Base-by-base conservation (phyloP, 2,888 invertebrate species). In the Synergus umbraculus region DNA sequence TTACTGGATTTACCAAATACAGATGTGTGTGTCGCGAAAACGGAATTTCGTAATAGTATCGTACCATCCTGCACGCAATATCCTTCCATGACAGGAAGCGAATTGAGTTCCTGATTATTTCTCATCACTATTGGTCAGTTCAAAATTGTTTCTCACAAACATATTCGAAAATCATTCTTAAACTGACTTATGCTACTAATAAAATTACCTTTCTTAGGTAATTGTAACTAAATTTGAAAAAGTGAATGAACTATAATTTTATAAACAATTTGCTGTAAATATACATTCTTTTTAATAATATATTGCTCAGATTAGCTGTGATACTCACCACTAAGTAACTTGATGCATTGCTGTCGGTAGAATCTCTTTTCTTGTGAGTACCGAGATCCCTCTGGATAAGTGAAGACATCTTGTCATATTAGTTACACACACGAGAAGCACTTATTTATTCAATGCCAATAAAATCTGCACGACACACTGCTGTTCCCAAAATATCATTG, bases 341-440 rank as follows among this genome's bases (percentile, higher is more conserved):
- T 76, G 91, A 91, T 44, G 91, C 89, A 86, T 89, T 91, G 85
- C 91, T 91, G 82, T 89, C 87, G 76, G 86, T 91, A 37, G 91
- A 91, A 81, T 91, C 91, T 81, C 91, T 87, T 67, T 90, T 91
- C 78, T 85, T 88, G 81, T 88, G 89, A 83, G 90, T 86, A 78
- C 86, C 88, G 73, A 83, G 86, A 85, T 91, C 90, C 86, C 90
- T 88, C 81, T 89, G 90, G 77, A 88, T 79, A 83, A 90, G 81
- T 82, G 91, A 91, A 87, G 90, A 90, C 91, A 91, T 91, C 85
- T 86, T 87, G 63, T 86, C 88, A 87, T 86, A 88, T 90, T 88
- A 88, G 77, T 85, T 87, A 83, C 80, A 81, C 79, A 78, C 82
- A 80, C 80, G 78, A 76, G 13, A 22, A 79, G 63, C 78, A 79